phyloP scores from a whole-genome alignment of 2,888 invertebrate species.

The Drosophila multiciliata region DNA sequence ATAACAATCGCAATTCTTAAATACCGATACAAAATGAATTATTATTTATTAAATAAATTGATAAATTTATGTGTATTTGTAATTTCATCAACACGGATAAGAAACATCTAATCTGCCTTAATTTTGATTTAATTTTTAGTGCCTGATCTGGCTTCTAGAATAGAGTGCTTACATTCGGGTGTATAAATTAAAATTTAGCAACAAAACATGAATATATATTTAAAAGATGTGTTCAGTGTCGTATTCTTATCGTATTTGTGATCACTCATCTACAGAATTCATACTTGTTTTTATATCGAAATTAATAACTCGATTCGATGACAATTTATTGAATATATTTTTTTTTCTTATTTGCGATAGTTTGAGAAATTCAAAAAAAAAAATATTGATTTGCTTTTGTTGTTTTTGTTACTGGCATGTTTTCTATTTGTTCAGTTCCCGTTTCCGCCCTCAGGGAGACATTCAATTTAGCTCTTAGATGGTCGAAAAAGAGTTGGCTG shows the following conservation, averaged over 20 bases:
- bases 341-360: background rate
- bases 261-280: background rate
- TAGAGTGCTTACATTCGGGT: background rate
- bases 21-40: background rate
- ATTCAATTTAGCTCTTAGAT: constrained; percentile 37
- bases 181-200: background rate
- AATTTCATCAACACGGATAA: background rate
- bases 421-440: constrained; percentile 28
- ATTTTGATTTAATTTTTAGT: background rate
- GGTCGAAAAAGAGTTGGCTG: constrained; percentile 39
- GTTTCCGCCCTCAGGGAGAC: constrained; percentile 22
- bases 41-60: no score
- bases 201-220: background rate
- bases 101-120: background rate
- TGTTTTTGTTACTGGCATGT: background rate
- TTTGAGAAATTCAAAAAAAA: background rate
- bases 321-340: background rate
- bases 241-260: background rate
- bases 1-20: background rate
- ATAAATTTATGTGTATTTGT: background rate
- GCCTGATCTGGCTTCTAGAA: background rate
- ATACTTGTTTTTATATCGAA: background rate
- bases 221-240: background rate
- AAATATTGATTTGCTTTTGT: constrained; percentile 15
- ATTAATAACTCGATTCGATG: background rate